A percentile compares a stretch with the other conserved stretches of the same genome.
Conservation (phyloP, 1,140 invertebrate species). For the Zaprionus ornatus region DNA sequence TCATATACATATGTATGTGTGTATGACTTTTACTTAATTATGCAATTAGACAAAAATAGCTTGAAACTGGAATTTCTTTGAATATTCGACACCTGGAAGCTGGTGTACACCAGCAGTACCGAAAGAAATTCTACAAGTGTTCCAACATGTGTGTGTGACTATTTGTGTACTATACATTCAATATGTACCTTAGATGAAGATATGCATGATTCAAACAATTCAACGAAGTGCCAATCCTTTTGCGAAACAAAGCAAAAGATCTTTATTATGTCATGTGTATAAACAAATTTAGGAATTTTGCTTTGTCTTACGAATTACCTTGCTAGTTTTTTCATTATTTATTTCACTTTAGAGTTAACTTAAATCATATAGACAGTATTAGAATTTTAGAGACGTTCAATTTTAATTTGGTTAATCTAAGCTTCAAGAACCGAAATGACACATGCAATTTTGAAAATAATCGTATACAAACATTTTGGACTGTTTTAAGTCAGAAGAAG, state of each 20-base stretch:
- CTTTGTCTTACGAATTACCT: background rate
- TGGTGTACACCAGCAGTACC: constrained; percentile 30
- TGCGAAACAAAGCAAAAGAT: constrained; percentile 3
- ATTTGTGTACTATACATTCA: constrained; percentile 17
- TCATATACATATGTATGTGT: background rate
- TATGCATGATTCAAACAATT: constrained; percentile 18
- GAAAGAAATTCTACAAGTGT: constrained; percentile 35
- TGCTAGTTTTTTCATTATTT: background rate
- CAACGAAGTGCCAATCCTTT: constrained; percentile 18
- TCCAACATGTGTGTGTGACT: constrained; percentile 1
- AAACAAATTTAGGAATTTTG: constrained; percentile 9
- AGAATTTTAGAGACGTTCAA: too few species aligned
- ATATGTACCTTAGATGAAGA: constrained; percentile 8
- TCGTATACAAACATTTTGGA: background rate
- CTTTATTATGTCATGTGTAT: constrained; percentile 6
- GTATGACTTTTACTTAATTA: constrained; percentile 13
- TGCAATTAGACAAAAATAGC: constrained; percentile 21
- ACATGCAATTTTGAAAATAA: background rate
- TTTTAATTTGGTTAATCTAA: background rate
- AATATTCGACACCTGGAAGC: constrained; percentile 47
- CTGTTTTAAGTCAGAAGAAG: background rate
- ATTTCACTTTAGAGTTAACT: background rate
- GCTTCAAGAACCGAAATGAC: background rate
- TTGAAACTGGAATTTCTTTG: constrained; percentile 36
- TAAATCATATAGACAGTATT: too few species aligned